Base-by-base conservation (phyloP, 2,888 invertebrate species). In the Gerris lacustris region DNA sequence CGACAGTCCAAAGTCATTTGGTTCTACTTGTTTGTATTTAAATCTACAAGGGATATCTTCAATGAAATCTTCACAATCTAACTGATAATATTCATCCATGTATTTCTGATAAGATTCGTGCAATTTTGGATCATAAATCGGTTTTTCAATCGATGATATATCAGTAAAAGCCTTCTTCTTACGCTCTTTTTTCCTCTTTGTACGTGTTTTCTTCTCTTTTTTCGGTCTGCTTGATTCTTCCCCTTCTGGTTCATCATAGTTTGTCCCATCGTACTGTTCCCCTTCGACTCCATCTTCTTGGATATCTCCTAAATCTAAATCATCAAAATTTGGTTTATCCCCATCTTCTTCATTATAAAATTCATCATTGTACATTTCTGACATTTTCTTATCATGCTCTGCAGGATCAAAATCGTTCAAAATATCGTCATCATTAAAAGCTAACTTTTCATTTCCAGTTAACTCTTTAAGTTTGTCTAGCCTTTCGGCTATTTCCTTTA, bases 41-140 rank as follows among this genome's bases (percentile, higher is more conserved):
- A 96, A 99, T 76, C 92, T 84, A 73, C 95, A 96, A 0, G 94
- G 94, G 76, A 91, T 80, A 78, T 96, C 95, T 0, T 89, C 96
- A 68, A 98, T 89, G 69, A 97, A 86, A 80, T 99, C 98, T 79
- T 98, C 98, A 80, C 92, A 98, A 80, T 97, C 94, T 79, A 97
- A 83, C 77, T 90, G 88, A 79, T 97, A 97, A 80, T 96, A 97
- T 80, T 97, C 96, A 77, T 97, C 94, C 79, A 96, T 87, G 79
- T 96, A 96, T 76, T 95, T 85, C 47, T 89, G 86, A 80, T 93
- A 96, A 0, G 88, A 88, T 73, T 89, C 86, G 72, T 87, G 83
- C 11, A 79, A 77, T 0, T 84, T 82, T 0, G 96, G 93, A 80
- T 96, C 86, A 81, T 91, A 96, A 69, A 86, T 84, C 0, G 96